A percentile compares a stretch with the other conserved stretches of the same genome.
Evolutionary conservation across 2,888 invertebrate species (phyloP).

Genomic region (Kuschelorhynchus macadamiae): DNA sequence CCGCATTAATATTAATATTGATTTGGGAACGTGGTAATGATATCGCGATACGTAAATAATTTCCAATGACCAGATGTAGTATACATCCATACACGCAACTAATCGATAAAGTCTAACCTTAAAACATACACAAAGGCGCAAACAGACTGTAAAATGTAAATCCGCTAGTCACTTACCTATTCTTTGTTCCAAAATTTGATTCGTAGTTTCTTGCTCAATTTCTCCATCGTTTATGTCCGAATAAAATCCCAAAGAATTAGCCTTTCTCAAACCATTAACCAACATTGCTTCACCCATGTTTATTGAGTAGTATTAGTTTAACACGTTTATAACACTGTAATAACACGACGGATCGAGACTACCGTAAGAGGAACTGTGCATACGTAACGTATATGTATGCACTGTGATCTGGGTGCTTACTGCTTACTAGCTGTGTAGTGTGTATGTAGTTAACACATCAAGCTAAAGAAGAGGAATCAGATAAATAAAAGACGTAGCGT

Average conservation of each 20-base stretch:
- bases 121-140: slow-evolving; percentile 40
- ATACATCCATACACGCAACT: too few species aligned
- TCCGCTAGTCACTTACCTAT: slow-evolving; percentile 57
- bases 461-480: slow-evolving; percentile 3
- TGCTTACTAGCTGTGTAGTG: too few species aligned
- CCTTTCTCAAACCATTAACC: slow-evolving; percentile 58
- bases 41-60: neutral
- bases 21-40: too few species aligned
- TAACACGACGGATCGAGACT: neutral
- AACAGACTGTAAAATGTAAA: slow-evolving; percentile 23
- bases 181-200: slow-evolving; percentile 57
- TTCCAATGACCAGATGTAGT: neutral
- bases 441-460: too few species aligned
- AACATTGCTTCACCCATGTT: slow-evolving; percentile 35
- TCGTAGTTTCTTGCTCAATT: slow-evolving; percentile 51
- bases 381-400: neutral
- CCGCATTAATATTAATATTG: too few species aligned
- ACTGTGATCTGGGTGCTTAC: neutral
- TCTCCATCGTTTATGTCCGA: slow-evolving; percentile 59
- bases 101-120: slow-evolving; percentile 51
- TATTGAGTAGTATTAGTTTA: too few species aligned
- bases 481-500: slow-evolving; percentile 15
- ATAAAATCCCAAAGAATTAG: slow-evolving; percentile 59
- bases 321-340: slow-evolving; percentile 3
- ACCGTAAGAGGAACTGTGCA: slow-evolving; percentile 1